These are phyloP conservation scores for Hydrolagus affinis DNA, from an alignment of 2,113 vertebrate genomes.

Conservation along the genomic window DNA sequence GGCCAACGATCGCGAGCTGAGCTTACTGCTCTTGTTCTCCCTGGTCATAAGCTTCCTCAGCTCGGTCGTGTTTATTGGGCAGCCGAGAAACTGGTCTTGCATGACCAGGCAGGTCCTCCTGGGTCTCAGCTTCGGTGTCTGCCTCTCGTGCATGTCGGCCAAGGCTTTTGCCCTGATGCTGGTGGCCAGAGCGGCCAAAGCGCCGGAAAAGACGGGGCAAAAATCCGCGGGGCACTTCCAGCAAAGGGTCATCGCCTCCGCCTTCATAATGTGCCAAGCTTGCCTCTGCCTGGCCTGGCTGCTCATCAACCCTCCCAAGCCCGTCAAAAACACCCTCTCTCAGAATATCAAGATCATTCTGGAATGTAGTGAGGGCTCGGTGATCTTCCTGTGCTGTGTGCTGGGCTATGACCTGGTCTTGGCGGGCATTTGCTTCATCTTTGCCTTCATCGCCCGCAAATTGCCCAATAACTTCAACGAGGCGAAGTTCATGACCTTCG, in stretches of 20 bases:
- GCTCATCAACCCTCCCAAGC: slow-evolving; percentile 54
- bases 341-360: slow-evolving; percentile 73
- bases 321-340: slow-evolving; percentile 64
- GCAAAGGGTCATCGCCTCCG: slow-evolving; percentile 55
- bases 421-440: slow-evolving; percentile 64
- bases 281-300: slow-evolving; percentile 61
- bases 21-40: slow-evolving; percentile 63
- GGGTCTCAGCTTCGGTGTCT: slow-evolving; percentile 64
- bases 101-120: slow-evolving; percentile 66
- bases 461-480: slow-evolving; percentile 72
- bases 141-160: slow-evolving; percentile 66
- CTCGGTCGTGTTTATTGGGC: slow-evolving; percentile 66
- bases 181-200: slow-evolving; percentile 57
- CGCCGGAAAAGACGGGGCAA: slow-evolving; percentile 48
- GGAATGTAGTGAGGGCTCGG: slow-evolving; percentile 65
- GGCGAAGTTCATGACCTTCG: slow-evolving; percentile 68
- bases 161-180: slow-evolving; percentile 67
- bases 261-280: slow-evolving; percentile 48
- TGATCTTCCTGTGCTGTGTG: slow-evolving; percentile 66
- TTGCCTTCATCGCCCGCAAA: slow-evolving; percentile 61
- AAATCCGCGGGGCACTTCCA: slow-evolving; percentile 49
- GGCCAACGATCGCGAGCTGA: slow-evolving; percentile 57
- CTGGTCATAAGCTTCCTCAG: slow-evolving; percentile 63
- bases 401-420: slow-evolving; percentile 68
- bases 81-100: slow-evolving; percentile 64